Evolutionary conservation across 2,888 invertebrate genomes (phyloP).

Genomic region (Mythimna loreyi): DNA sequence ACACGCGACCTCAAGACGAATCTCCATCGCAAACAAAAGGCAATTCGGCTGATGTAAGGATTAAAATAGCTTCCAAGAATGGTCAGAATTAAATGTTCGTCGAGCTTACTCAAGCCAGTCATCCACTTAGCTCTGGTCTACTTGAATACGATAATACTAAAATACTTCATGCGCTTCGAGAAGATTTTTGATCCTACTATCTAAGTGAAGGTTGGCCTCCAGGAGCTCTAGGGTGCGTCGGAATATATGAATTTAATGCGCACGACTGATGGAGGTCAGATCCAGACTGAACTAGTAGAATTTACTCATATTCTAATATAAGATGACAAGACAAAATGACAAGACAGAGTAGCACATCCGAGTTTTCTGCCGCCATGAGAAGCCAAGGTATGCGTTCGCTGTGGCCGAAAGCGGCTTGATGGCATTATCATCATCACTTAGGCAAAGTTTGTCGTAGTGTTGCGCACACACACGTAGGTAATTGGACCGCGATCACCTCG

Average conservation of each 20-base stretch:
- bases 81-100: neutral
- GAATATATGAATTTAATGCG: slow-evolving; percentile 8
- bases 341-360: no score
- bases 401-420: no score
- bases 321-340: no score
- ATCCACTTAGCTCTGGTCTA: neutral
- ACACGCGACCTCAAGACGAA: slow-evolving; percentile 21
- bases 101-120: neutral
- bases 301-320: slow-evolving; percentile 3
- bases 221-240: neutral
- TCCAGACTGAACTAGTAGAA: neutral
- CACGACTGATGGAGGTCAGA: slow-evolving; percentile 3
- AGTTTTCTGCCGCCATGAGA: no score
- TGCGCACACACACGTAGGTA: no score
- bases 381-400: no score
- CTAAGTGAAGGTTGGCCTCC: neutral
- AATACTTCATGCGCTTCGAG: neutral
- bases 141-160: no score
- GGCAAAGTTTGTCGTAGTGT: neutral
- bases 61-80: no score
- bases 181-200: no score
- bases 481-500: no score
- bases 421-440: no score
- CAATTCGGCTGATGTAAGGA: neutral
- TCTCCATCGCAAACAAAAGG: slow-evolving; percentile 1